A percentile compares a stretch with the other conserved stretches of the same genome.
These are phyloP conservation scores for Abscondita cerata DNA, from an alignment of 2,888 invertebrate species.

Conservation along the genomic window DNA sequence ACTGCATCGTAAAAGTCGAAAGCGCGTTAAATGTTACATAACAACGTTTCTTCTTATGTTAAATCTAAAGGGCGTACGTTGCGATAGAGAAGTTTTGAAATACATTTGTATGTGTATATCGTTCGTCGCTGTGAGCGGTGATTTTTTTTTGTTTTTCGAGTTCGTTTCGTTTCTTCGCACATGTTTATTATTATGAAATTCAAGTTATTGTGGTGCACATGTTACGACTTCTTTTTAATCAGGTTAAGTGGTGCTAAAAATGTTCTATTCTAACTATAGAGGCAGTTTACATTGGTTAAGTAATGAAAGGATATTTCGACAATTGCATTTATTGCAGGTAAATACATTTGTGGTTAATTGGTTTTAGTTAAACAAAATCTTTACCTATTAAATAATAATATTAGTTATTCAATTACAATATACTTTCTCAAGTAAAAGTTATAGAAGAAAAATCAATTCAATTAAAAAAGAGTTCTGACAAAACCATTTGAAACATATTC, in stretches of 20 bases:
- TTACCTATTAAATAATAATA: too few relatives aligned
- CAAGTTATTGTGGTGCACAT: slow-evolving; percentile 5
- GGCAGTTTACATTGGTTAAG: slow-evolving; percentile 21
- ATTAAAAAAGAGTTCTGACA: too few relatives aligned
- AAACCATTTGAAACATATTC: too few relatives aligned
- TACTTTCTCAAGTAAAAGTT: too few relatives aligned
- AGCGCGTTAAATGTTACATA: slow-evolving; percentile 38
- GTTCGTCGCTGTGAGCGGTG: slow-evolving; percentile 23
- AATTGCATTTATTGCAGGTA: slow-evolving; percentile 17
- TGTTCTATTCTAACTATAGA: slow-evolving; percentile 22
- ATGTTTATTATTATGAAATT: slow-evolving; percentile 12
- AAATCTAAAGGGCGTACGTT: slow-evolving; percentile 20
- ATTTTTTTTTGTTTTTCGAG: slow-evolving; percentile 16
- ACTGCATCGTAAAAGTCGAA: slow-evolving; percentile 41
- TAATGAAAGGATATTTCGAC: slow-evolving; percentile 9
- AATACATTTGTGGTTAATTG: too few relatives aligned
- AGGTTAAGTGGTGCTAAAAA: slow-evolving; percentile 18
- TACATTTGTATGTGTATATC: slow-evolving; percentile 30
- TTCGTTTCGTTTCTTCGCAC: slow-evolving; percentile 3
- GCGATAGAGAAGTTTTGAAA: slow-evolving; percentile 29
- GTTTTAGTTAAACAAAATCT: too few relatives aligned
- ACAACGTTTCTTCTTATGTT: slow-evolving; percentile 27
- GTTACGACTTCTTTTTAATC: slow-evolving; percentile 15
- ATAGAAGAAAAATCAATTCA: too few relatives aligned
- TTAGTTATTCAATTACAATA: too few relatives aligned